Evolutionary conservation across 2,888 invertebrate genomes (phyloP), one percentile per base, ranked within the genome.

Genomic region (Pseudococcus longispinus): DNA sequence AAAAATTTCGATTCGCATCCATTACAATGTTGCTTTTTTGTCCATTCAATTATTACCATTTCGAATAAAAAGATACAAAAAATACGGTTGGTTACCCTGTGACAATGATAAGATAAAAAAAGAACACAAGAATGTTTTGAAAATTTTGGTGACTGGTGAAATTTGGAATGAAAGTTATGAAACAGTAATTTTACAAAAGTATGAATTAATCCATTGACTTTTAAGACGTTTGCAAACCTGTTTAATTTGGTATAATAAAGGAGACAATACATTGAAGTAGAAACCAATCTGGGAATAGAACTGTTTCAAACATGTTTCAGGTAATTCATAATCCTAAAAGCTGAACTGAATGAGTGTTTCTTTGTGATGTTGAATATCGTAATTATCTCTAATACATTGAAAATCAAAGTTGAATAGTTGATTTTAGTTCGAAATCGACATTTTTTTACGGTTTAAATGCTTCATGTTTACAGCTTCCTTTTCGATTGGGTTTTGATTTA

Each of bases 401-500:
- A 29, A 70, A 26, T 8, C 15, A 13, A 11, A 3, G 13, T 70
- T 26, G 9, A 23, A 15, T 26, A 20, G 8, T 74, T n/a, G 18
- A 32, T 74, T 37, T 70, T 0, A 70, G 29, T 29, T 29, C 2
- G 29, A 70, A 26, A 65, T 65, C 70, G 0, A 23, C 13, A 13
- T 60, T 9, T 60, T 8, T 51, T 60, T 20, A 11, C 23, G 60
- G 2, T 60, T 60, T 60, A 6, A 20, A 60, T 11, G 20, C 20
- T 77, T 87, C 9, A 37, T 37, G 9, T 4, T 37, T 84, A 13
- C 46, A 87, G 85, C 42, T 91, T 90, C 89, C 93, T 93, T 95
- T 95, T 93, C 94, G 96, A 93, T 96, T 97, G 91, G 94, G 95
- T 70, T 96, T 97, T 91, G 96, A 96, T 91, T 94, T 96, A 93